Percentiles rank a stretch among this genome's conserved stretches.
phyloP scores from a whole-genome alignment of 2,113 vertebrate genomes.

The Cynoglossus semilaevis region DNA sequence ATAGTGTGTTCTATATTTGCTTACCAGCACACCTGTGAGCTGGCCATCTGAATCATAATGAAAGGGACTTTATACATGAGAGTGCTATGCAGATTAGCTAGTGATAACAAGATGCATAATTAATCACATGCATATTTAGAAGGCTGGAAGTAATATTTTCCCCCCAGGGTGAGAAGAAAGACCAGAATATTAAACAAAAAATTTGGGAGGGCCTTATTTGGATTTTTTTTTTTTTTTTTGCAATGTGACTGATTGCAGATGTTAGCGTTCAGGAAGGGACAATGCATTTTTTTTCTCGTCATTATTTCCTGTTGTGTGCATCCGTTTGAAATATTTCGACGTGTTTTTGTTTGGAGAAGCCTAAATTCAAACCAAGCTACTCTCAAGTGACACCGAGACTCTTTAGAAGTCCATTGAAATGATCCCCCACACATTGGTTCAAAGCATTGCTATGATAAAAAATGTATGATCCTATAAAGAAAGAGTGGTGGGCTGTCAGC shows the following conservation, averaged over 20 bases:
- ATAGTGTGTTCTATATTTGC: slow-evolving; percentile 55
- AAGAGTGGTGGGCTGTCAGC: slow-evolving; percentile 50
- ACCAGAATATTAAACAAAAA: slow-evolving; percentile 49
- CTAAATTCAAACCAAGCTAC: slow-evolving; percentile 13
- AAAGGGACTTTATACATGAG: slow-evolving; percentile 57
- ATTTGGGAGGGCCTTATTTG: background rate
- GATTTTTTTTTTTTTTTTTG: background rate
- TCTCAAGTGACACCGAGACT: slow-evolving; percentile 35
- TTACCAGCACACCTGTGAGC: slow-evolving; percentile 57
- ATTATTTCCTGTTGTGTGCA: background rate
- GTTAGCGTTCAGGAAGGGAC: background rate
- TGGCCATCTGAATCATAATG: slow-evolving; percentile 56
- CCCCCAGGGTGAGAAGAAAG: slow-evolving; percentile 44
- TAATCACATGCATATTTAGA: slow-evolving; percentile 68
- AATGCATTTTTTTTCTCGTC: background rate
- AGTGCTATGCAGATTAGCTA: slow-evolving; percentile 66
- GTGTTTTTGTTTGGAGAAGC: slow-evolving; percentile 12
- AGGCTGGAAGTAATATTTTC: slow-evolving; percentile 58
- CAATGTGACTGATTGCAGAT: slow-evolving; percentile 2
- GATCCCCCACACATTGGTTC: slow-evolving; percentile 41
- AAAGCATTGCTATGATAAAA: slow-evolving; percentile 61
- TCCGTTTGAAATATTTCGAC: slow-evolving; percentile 10
- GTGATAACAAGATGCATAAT: slow-evolving; percentile 69
- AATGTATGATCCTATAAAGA: slow-evolving; percentile 57
- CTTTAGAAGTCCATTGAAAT: slow-evolving; percentile 54